These are phyloP conservation scores for Naja naja DNA, from an alignment of 2,113 vertebrate genomes.

Conservation along the genomic window DNA sequence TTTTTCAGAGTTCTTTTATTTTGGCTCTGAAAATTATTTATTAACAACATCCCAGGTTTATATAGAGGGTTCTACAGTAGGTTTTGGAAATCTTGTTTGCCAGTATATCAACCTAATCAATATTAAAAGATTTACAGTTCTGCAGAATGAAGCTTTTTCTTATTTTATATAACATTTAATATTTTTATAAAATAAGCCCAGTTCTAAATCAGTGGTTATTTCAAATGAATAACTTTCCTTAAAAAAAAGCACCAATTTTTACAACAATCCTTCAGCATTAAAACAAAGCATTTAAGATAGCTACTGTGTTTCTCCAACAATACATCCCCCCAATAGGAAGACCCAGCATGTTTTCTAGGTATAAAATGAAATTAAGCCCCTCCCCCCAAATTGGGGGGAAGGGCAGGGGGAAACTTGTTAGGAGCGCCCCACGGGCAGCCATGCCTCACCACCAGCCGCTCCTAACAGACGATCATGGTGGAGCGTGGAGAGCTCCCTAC, in stretches of 20 bases:
- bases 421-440: too few species aligned
- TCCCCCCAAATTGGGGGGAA: too few species aligned
- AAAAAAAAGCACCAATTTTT: slow-evolving; percentile 7
- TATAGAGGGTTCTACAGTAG: background rate
- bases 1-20: slow-evolving; percentile 32
- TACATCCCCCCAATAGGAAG: too few species aligned
- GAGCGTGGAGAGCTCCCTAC: too few species aligned
- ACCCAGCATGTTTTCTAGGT: too few species aligned
- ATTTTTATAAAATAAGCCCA: background rate
- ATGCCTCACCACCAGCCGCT: too few species aligned
- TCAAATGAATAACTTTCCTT: background rate
- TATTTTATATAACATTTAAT: background rate
- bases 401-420: too few species aligned
- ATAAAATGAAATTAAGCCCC: too few species aligned
- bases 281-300: background rate
- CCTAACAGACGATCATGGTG: too few species aligned
- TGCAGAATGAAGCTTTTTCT: background rate
- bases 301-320: too few species aligned
- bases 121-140: background rate
- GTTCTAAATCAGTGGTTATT: background rate
- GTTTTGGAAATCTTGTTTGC: slow-evolving; percentile 23
- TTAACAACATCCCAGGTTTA: background rate
- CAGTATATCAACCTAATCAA: background rate
- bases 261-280: background rate
- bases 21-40: slow-evolving; percentile 34